Base-by-base conservation (phyloP, 2,888 invertebrate species). In the Aspidiotus destructor region DNA sequence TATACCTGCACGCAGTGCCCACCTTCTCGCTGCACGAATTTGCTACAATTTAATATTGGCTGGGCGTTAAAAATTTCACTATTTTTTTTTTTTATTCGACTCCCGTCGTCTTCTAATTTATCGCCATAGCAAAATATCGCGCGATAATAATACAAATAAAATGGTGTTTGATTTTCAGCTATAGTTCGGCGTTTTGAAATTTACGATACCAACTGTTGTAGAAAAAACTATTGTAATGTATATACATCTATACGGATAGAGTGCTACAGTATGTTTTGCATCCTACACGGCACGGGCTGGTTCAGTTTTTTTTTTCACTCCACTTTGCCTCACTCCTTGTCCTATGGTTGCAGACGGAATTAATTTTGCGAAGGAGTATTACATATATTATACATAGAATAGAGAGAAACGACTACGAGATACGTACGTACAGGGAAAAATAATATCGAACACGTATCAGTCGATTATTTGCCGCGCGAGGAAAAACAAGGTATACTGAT, bases 321-420 rank as follows among this genome's bases (percentile, higher is more conserved):
- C 48, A 48, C 28, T 28, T 28, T 28, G 28, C 28, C 28, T 28
- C 28, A 3, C 28, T 28, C 28, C 28, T 28, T 28, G 28, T 28
- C 28, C 28, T 28, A 28, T 28, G 28, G 28, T 28, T 28, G 28
- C 28, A 28, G 28, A 28, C 28, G 28, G 28, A 28, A n/a, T n/a
- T 48, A 48, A 48, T 48, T 28, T 48, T 48, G 48, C 48, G 48
- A 48, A 48, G 48, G 48, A 48, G 48, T 48, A 48, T 48, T 48
- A n/a, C n/a, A 48, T 28, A 48, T 48, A 48, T n/a, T 48, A 28
- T n/a, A 48, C 48, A n/a, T 48, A 13, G 48, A 48, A 48, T n/a
- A 48, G 48, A 48, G 48, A 28, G 28, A 28, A 28, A 28, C 28
- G 28, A 28, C 28, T 28, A 28, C 28, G 28, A 28, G 28, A 28